Base-by-base conservation (phyloP, 2,797 vertebrate species). In the Hippocampus kuda region DNA sequence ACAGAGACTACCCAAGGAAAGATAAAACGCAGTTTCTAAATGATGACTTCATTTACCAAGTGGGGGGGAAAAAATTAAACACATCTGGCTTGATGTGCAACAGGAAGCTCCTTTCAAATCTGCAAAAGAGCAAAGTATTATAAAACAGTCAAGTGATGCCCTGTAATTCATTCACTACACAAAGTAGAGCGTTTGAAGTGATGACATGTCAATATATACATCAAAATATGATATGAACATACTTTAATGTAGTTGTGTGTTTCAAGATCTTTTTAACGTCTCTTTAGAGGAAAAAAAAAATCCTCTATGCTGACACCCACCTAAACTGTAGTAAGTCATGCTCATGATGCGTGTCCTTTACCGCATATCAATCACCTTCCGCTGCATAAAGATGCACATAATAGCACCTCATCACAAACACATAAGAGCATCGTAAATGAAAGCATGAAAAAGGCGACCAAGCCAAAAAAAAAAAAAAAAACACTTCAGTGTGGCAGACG, bases 401-500 rank as follows among this genome's bases (percentile, higher is more conserved):
- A 79, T 66, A 76, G 48, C 60, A 44, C 46, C 66, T 82, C 73
- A 74, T 83, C 71, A 77, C 53, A 79, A 79, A 75, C 64, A 72
- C 62, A 66, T 63, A 49, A 79, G 67, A 79, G 75, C 81, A 74
- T 82, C 41, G 73, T 79, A 78, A 87, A 86, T 83, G 68, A 79
- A 79, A 69, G 65, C 79, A 77, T 85, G 78, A 85, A 85, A 62
- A 86, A 83, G 70, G 79, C 59, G 27, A 53, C 72, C 68, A 77
- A 79, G 73, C 75, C 1, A 30, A 30, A 30, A 30, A 30, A 83
- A 88, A 89, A 82, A 86, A 74, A 27, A 81, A 79, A 80, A 80
- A 82, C 68, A 82, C 82, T 91, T 91, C 93, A 94, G 89, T 89
- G 88, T 77, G 81, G 78, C 82, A 84, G 88, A 91, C 87, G 80